Evolutionary conservation across 2,888 invertebrate species (phyloP), one percentile per base, ranked within the genome.

Genomic region (Pseudococcus viburni): DNA sequence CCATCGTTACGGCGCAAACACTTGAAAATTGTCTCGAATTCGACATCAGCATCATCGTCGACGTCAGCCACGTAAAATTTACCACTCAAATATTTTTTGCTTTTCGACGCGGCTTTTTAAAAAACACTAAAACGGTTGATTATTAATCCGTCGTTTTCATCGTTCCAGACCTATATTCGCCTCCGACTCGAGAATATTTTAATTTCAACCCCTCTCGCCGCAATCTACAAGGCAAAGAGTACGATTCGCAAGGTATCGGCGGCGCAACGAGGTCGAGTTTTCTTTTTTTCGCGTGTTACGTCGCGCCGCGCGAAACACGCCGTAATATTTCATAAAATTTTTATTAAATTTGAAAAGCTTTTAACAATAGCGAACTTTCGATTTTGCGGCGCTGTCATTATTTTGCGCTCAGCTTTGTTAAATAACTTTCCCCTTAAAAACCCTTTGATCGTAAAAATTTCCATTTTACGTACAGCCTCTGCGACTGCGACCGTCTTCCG

Each of bases 291-390:
- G 9, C 22, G 19, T 64, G 22, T 17, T 17, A 5, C 15, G 6
- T 15, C 73, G 73, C 73, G 73, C 5, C 22, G 17, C 73, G 73
- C 73, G 73, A 33, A 33, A 33, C 73, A 17, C 80, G 80, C 2
- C 46, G 73, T 48, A 86, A 86, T 73, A 86, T 86, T 86, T 73
- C 68, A 86, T 73, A 86, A 73, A 73, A 73, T 86, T 86, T 86
- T 86, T 86, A 86, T 86, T 86, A 86, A 77, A 86, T 77, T 86
- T 86, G 68, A 86, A 86, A 86, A 86, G 86, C 86, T 86, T 86
- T 86, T 46, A 86, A 86, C 86, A 73, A 77, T 26, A 33, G 42
- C 73, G 86, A 86, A 86, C 73, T 59, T 86, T 86, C 73, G 86
- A 51, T 68, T 86, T 77, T 73, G 33, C 68, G 68, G 48, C 42